phyloP scores from a whole-genome alignment of 2,797 vertebrate genomes.

The Helarctos malayanus region DNA sequence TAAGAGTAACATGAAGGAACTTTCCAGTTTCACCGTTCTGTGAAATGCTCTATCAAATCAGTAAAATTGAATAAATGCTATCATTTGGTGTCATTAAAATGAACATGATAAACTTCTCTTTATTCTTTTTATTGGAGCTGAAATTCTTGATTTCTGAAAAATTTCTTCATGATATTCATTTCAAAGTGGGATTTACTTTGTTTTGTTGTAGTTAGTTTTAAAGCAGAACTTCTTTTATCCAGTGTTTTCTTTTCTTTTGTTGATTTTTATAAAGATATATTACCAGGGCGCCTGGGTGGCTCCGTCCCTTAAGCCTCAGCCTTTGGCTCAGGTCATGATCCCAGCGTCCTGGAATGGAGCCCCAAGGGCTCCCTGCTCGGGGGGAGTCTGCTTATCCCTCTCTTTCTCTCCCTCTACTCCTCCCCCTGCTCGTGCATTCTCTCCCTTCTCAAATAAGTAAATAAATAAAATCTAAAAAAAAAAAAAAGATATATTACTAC shows the following conservation, averaged over 20 bases:
- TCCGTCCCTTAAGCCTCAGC: background rate
- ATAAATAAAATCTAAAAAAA: background rate
- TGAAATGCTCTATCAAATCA: background rate
- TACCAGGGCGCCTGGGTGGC: background rate
- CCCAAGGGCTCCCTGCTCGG: background rate
- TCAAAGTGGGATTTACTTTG: background rate
- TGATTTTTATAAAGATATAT: conserved; percentile 13
- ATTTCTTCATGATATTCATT: background rate
- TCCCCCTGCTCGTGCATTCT: background rate
- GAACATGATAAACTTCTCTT: background rate
- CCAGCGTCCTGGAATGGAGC: background rate
- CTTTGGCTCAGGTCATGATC: background rate
- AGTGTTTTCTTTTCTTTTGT: background rate
- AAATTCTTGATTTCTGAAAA: background rate
- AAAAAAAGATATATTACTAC: background rate
- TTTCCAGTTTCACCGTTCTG: background rate
- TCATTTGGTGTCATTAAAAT: background rate
- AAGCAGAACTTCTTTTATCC: background rate
- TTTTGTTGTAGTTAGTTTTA: background rate
- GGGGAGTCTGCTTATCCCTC: background rate
- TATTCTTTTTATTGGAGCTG: background rate
- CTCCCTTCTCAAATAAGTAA: background rate
- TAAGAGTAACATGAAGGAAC: background rate
- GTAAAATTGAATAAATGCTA: background rate
- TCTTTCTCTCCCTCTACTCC: background rate